Percentiles rank a stretch among this genome's conserved stretches.
Evolutionary conservation across 2,113 vertebrate genomes (phyloP).

Genomic region (Piprites chloris): DNA sequence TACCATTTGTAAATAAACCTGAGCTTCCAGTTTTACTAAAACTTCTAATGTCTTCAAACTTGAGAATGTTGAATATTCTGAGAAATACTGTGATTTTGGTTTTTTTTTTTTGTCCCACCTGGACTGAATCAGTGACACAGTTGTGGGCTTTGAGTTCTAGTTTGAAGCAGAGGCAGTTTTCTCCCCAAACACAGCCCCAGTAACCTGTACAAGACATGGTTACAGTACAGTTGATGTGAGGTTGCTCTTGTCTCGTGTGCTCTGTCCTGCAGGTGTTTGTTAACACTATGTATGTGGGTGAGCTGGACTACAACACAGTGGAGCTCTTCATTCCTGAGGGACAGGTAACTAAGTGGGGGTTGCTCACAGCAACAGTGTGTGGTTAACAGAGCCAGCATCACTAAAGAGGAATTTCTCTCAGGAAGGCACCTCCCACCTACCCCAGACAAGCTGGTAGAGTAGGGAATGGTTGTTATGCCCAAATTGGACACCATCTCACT

Average conservation of each 20-base stretch:
- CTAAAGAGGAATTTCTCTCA: neutral
- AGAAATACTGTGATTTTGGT: neutral
- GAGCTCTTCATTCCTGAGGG: conserved; percentile 81
- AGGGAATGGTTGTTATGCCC: neutral
- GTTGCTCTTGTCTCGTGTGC: neutral
- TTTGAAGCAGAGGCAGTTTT: neutral
- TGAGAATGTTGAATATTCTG: neutral
- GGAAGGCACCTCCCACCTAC: neutral
- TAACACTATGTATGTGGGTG: conserved; percentile 84
- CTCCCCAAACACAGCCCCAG: neutral
- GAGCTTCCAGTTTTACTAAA: neutral
- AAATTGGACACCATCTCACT: neutral
- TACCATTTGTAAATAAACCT: neutral
- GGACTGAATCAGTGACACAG: neutral
- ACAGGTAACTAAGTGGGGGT: conserved; percentile 73
- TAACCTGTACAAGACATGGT: neutral
- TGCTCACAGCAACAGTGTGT: neutral
- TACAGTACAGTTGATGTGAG: neutral
- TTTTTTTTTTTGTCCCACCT: neutral
- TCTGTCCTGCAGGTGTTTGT: conserved; percentile 85
- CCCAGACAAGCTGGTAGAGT: neutral
- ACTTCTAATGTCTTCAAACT: fast-evolving
- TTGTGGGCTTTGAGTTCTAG: neutral
- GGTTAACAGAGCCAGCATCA: neutral
- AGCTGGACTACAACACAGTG: conserved; percentile 78